Evolutionary conservation across 2,113 vertebrate genomes (phyloP), one percentile per base, ranked within the genome.

Genomic region (Oplegnathus fasciatus): DNA sequence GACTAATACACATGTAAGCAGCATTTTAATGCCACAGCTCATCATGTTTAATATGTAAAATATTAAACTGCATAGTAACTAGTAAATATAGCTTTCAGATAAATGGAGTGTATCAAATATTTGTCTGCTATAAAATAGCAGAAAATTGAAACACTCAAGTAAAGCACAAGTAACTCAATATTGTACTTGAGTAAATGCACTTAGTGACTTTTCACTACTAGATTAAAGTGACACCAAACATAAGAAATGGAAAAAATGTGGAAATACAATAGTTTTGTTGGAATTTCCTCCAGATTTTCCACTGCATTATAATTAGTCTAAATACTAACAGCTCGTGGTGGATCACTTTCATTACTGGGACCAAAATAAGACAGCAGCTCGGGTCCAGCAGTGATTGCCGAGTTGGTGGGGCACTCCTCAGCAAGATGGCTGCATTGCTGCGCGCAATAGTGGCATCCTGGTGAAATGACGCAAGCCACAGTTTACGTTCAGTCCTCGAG

Each of bases 361-460:
- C 48, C 52, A 78, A 69, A 44, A 65, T 52, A 64, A 37, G 32
- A 5, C 61, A 15, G 37, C 46, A 75, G 82, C 62, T 58, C 52
- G 10, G 82, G 32, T 79, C 78, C 67, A 26, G 84, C 78, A 30
- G 44, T 84, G 90, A 86, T 88, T 87, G 87, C 83, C 75, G 83
- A 55, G 50, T 68, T 46, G 75, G 69, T 65, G 72, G 76, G 82
- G 84, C 86, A 71, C 88, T 86, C 88, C 81, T 90, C 90, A 83
- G 87, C 89, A 94, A 96, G 94, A 95, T 95, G 94, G 94, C 94
- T 94, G 94, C 95, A 88, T 87, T 78, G 89, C 92, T 90, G 90
- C 89, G 91, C 91, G 90, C 86, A 87, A 88, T 67, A 89, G 93
- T 82, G 91, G 91, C 88, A 89, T 93, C 93, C 92, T 93, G 91